Percentiles rank a stretch among this genome's conserved stretches.
These are phyloP conservation scores for Drosophila tristis DNA, from an alignment of 1,140 invertebrate genomes.

Conservation along the genomic window DNA sequence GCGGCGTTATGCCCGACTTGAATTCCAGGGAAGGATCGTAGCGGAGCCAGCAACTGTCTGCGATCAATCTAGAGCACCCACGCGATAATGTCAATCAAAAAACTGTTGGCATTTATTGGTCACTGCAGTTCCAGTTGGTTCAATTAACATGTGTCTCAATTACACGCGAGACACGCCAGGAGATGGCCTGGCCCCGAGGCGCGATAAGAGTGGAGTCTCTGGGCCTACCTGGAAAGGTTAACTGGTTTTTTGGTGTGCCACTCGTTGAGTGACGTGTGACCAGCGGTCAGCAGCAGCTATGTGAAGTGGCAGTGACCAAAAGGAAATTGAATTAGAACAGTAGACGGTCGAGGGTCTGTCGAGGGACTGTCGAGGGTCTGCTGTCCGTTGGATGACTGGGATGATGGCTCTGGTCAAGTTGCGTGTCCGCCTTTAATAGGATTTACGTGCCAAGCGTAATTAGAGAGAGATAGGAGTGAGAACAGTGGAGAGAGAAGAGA, in stretches of 20 bases:
- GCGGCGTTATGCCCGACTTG: background rate
- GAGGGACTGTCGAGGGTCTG: constrained; percentile 19
- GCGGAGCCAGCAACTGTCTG: constrained; percentile 38
- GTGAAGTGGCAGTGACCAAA: constrained; percentile 24
- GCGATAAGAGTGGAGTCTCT: constrained; percentile 46
- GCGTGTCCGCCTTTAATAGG: constrained; percentile 68
- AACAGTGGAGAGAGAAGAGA: no score
- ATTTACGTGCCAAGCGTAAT: constrained; percentile 70
- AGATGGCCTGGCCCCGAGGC: constrained; percentile 29
- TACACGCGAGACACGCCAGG: constrained; percentile 43
- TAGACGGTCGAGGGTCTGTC: constrained; percentile 37
- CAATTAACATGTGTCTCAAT: constrained; percentile 72
- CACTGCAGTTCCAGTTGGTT: constrained; percentile 23
- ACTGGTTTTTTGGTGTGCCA: constrained; percentile 51
- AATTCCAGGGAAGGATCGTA: constrained; percentile 44
- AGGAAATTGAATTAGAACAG: constrained; percentile 78
- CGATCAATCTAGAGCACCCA: constrained; percentile 55
- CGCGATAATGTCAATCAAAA: constrained; percentile 81
- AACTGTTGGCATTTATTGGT: constrained; percentile 63
- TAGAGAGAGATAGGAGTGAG: constrained; percentile 12
- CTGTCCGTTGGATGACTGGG: constrained; percentile 21
- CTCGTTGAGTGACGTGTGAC: constrained; percentile 72
- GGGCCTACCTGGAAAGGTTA: constrained; percentile 48
- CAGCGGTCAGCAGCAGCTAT: constrained; percentile 55
- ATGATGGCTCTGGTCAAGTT: constrained; percentile 55